Evolutionary conservation across 2,113 vertebrate species (phyloP).

Genomic region (Pygoscelis antarcticus): DNA sequence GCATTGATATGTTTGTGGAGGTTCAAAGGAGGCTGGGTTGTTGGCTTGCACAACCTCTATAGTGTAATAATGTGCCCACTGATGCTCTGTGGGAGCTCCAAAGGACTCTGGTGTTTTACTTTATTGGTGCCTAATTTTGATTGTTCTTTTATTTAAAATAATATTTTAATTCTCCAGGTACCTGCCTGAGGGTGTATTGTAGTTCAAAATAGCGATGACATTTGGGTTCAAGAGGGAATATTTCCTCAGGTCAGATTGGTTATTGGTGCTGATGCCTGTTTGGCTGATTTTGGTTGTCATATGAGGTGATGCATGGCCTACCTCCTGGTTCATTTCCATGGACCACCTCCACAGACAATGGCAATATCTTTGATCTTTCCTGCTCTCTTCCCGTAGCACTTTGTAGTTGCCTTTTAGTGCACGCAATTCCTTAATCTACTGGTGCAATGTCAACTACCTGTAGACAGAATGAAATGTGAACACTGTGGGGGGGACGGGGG

Average conservation of each 20-base stretch:
- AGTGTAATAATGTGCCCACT: background rate
- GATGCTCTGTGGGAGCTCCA: no score
- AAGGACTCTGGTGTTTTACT: background rate
- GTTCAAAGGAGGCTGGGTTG: background rate
- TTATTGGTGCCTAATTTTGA: background rate
- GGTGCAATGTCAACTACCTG: background rate
- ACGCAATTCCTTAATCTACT: background rate
- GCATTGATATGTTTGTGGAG: background rate
- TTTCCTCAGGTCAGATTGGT: background rate
- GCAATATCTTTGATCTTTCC: background rate
- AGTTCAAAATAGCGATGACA: background rate
- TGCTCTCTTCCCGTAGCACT: background rate
- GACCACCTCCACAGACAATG: accelerated
- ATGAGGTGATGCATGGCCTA: accelerated
- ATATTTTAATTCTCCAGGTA: background rate
- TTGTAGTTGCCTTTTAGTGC: background rate
- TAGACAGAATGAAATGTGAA: background rate
- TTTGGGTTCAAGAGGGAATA: background rate
- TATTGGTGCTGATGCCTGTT: background rate
- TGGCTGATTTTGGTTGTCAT: background rate
- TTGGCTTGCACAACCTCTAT: no score
- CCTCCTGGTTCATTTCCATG: background rate
- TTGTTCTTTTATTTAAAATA: background rate
- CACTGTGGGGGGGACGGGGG: accelerated
- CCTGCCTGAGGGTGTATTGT: background rate